These are phyloP conservation scores for Synergus laeviventris DNA, from an alignment of 2,888 invertebrate species.

Conservation along the genomic window DNA sequence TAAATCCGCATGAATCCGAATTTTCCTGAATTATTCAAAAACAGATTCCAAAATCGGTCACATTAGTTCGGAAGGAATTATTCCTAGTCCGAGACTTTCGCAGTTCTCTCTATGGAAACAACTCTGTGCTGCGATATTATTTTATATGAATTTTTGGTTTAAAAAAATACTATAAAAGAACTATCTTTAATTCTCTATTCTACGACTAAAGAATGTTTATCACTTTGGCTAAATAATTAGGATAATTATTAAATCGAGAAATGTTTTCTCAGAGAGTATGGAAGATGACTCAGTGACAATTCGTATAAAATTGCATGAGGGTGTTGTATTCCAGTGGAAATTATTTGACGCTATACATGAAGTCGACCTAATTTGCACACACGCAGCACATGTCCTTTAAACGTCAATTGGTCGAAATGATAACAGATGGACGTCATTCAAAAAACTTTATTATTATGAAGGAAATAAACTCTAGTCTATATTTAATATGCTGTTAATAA, in stretches of 20 bases:
- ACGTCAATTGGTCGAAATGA: slow-evolving; percentile 1
- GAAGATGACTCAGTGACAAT: not conserved
- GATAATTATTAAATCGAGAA: not conserved
- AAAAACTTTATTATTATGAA: not conserved
- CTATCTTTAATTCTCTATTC: not conserved
- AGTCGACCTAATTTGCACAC: slow-evolving; percentile 9
- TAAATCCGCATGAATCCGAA: no score
- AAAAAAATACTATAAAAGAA: not conserved
- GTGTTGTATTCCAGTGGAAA: not conserved
- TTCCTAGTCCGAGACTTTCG: no score
- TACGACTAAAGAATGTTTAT: not conserved
- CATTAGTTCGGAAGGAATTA: no score
- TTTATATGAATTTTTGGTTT: no score
- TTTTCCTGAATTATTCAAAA: no score
- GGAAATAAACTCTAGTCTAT: not conserved
- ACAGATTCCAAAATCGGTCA: no score
- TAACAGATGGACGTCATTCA: not conserved
- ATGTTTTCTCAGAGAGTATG: not conserved
- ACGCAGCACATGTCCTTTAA: not conserved
- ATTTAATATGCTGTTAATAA: not conserved
- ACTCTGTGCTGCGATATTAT: no score
- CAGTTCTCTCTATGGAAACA: no score
- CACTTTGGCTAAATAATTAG: not conserved
- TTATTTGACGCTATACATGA: not conserved
- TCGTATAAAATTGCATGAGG: not conserved